Evolutionary conservation across 1,140 invertebrate genomes (phyloP), one percentile per base, ranked within the genome.

Genomic region (Coelopa frigida): DNA sequence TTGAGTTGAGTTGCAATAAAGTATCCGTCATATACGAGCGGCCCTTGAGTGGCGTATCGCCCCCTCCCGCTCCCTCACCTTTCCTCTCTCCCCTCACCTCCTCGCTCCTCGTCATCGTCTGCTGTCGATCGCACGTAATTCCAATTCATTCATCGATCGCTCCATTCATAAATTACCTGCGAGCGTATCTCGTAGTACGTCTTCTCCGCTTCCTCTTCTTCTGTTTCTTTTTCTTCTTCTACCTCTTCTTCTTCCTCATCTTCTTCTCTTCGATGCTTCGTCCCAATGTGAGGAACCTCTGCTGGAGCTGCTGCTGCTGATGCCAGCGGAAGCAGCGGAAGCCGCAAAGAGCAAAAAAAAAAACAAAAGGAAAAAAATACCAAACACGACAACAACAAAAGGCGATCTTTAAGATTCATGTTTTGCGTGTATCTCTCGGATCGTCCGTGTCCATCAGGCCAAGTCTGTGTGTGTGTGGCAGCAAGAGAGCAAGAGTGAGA

Each of bases 121-220:
- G n/a, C n/a, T n/a, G n/a, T 23, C 23, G 27, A 14, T 45, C 44
- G 14, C 60, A 63, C 61, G 61, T 64, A 63, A 63, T 58, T 55
- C 56, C 59, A 56, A 58, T 62, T 63, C 61, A 63, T 61, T 64
- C 61, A 64, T 61, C 49, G 53, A 52, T 47, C n/a, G n/a, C n/a
- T 62, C 59, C 61, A 64, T 64, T 64, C 61, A 64, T 64, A 63
- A 62, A 56, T 52, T 64, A 64, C 61, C 61, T 64, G 61, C 24
- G 36, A 24, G 36, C 29, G 38, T 14, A 24, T 39, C 7, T n/a
- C 12, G 36, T 47, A 26, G 24, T 27, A 29, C 33, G 48, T 26
- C 32, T 24, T 21, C 3, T 24, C 10, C 31, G 24, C 33, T 51
- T 26, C 32, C 32, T 21, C 3, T 24, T 11, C 14, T 45, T 29